Evolutionary conservation across 2,888 invertebrate genomes (phyloP).

Genomic region (Ochropleura plecta): DNA sequence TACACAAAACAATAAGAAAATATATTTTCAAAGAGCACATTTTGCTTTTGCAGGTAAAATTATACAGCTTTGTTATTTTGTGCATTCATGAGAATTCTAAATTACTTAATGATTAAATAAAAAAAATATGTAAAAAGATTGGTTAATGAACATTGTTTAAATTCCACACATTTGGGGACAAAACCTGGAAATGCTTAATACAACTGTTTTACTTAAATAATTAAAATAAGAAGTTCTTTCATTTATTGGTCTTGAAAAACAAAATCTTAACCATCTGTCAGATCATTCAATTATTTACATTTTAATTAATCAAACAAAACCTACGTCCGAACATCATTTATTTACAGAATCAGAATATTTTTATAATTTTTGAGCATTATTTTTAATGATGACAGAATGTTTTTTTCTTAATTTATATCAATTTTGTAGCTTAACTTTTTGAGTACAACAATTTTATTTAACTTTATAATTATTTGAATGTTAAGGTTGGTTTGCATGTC

Average conservation of each 20-base stretch:
- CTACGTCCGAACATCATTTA: conserved; percentile 15
- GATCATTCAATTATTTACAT: conserved; percentile 48
- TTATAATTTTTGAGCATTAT: conserved; percentile 58
- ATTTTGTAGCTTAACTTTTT: conserved; percentile 44
- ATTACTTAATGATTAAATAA: not conserved
- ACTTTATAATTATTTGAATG: conserved; percentile 43
- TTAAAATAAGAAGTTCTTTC: not conserved
- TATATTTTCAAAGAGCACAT: not conserved
- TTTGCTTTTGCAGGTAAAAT: not conserved
- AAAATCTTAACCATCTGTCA: not conserved
- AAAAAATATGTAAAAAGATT: not conserved
- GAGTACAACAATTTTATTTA: conserved; percentile 52
- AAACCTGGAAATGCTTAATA: not conserved
- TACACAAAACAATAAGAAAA: not conserved
- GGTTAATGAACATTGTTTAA: not conserved
- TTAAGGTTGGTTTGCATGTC: conserved; percentile 32
- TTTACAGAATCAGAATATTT: conserved; percentile 52
- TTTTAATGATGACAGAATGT: conserved; percentile 56
- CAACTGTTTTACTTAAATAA: not conserved
- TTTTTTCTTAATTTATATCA: conserved; percentile 43
- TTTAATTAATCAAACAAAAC: conserved; percentile 13
- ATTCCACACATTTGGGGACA: not conserved
- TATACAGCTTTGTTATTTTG: not conserved
- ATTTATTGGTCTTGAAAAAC: not conserved
- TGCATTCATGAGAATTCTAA: not conserved